Evolutionary conservation across 2,113 vertebrate species (phyloP), one percentile per base, ranked within the genome.

Genomic region (Poeciliopsis turrubarensis): DNA sequence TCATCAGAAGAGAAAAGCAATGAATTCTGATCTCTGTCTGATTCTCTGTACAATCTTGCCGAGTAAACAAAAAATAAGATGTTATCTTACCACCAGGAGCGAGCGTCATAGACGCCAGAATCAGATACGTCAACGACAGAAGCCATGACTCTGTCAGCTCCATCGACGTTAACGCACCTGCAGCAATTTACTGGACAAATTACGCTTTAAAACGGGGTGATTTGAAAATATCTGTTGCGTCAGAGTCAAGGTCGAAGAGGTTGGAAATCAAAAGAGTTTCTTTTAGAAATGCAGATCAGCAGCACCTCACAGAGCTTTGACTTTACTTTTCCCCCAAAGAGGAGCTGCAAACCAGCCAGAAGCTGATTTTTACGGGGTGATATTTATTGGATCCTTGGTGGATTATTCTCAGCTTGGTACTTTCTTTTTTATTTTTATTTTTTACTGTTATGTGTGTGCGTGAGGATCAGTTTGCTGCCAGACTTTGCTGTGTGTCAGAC

Each of bases 401-500:
- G 82, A 89, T 84, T 83, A 87, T 87, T 85, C 57, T 29, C 77
- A 83, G 84, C 78, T 51, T 61, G 83, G 87, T 80, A 86, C 87
- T 89, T 89, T 89, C 89, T 79, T 90, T 89, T 44, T 14, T 17
- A 3, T 30, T 30, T 30, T 30, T 30, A 4, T 75, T 70, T 60
- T 57, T 19, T 41, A 41, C 39, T 41, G 14, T 41, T n/a, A 25
- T 57, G 51, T 57, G 79, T 69, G 79, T 70, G 62, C 78, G 27
- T 11, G 87, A 87, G 87, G 87, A 94, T 94, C 92, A 89, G 85
- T 44, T 83, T 66, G 88, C 90, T 96, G 97, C 95, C 96, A 97
- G 95, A 92, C 95, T 95, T 95, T 91, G 90, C 94, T 93, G 93
- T 91, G 94, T 95, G 95, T 95, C 96, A 97, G 96, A 97, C 97